Evolutionary conservation across 2,888 invertebrate genomes (phyloP).

Genomic region (Apomyelois bistriatella): DNA sequence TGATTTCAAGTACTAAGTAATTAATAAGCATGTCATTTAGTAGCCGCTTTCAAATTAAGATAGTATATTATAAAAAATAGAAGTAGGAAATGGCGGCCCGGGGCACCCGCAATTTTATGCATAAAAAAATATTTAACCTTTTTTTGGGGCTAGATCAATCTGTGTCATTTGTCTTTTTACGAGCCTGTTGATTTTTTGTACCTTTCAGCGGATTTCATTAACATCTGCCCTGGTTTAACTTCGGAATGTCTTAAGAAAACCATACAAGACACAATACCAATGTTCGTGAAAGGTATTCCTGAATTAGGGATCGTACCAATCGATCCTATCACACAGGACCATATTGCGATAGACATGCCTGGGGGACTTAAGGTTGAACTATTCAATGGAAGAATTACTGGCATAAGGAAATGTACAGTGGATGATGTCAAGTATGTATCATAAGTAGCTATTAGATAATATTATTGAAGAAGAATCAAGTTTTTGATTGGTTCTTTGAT

Average conservation of each 20-base stretch:
- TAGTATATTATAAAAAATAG: no score
- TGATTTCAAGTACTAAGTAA: no score
- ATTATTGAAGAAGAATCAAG: no score
- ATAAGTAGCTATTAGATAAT: neutral
- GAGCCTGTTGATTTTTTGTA: no score
- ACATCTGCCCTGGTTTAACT: constrained; percentile 43
- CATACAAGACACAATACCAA: constrained; percentile 45
- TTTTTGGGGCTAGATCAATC: no score
- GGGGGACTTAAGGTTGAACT: constrained; percentile 51
- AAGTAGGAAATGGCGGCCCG: no score
- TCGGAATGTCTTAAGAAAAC: constrained; percentile 49
- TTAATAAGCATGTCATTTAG: no score
- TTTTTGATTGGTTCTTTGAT: no score
- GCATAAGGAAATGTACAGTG: constrained; percentile 52
- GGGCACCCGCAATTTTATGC: no score
- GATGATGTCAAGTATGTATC: constrained; percentile 29
- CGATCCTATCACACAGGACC: constrained; percentile 45
- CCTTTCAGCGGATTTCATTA: constrained; percentile 43
- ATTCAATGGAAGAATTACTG: constrained; percentile 45
- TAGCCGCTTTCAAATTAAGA: no score
- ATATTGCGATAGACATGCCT: constrained; percentile 38
- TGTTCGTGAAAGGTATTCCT: constrained; percentile 51
- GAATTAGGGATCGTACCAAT: constrained; percentile 38
- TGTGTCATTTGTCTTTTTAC: no score
- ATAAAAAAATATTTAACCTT: no score